phyloP scores from a whole-genome alignment of 2,888 invertebrate species.

The Xanthorhoe spadicearia region DNA sequence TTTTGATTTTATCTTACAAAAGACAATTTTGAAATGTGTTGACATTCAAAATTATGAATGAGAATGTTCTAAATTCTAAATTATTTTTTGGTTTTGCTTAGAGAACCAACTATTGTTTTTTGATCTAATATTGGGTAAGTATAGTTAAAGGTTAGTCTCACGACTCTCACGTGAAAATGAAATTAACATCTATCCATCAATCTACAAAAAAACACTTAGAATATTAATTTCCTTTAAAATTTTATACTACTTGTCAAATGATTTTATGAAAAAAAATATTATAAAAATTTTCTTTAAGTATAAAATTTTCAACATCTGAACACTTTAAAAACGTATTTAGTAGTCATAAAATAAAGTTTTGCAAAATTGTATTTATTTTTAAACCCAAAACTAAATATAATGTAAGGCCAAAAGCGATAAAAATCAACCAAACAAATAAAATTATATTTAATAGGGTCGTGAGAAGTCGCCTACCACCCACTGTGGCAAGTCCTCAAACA shows the following conservation, averaged over 20 bases:
- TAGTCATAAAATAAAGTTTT: background rate
- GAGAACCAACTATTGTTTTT: no score
- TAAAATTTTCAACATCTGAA: no score
- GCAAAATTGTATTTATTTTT: background rate
- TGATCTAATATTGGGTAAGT: no score
- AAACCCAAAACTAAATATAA: background rate
- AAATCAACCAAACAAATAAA: conserved; percentile 71
- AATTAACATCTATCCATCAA: no score
- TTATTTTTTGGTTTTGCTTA: no score
- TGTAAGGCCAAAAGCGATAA: conserved; percentile 14
- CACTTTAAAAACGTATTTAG: background rate
- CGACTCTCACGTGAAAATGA: no score
- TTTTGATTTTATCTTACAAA: conserved; percentile 27
- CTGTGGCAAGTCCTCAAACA: conserved; percentile 78
- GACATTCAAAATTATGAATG: conserved; percentile 3
- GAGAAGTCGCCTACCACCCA: conserved; percentile 84
- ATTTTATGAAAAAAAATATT: no score
- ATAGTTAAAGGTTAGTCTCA: no score
- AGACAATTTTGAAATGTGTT: conserved; percentile 8
- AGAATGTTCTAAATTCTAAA: background rate
- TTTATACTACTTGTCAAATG: no score
- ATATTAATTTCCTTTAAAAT: background rate
- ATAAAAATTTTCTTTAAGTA: no score
- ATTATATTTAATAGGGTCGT: conserved; percentile 83
- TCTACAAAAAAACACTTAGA: no score